These are phyloP conservation scores for Formica aserva DNA, from an alignment of 2,888 invertebrate species.

Conservation along the genomic window DNA sequence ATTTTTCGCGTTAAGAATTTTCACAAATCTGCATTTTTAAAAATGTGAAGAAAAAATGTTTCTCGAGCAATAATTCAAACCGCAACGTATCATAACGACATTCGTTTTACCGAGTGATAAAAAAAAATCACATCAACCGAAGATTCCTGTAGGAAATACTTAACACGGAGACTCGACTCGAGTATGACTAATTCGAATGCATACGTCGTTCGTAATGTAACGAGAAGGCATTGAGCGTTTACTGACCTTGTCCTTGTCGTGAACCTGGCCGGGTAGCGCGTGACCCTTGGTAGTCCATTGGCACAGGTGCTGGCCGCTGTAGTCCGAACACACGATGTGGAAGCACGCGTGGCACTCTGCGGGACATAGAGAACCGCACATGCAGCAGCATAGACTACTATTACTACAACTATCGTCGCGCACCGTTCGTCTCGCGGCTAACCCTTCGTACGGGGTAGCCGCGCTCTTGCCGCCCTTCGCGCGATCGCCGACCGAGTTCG, in stretches of 20 bases:
- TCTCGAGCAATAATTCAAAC: background rate
- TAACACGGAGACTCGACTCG: background rate
- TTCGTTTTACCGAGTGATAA: background rate
- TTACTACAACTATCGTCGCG: conserved; percentile 39
- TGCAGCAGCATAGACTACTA: conserved; percentile 87
- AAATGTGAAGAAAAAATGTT: background rate
- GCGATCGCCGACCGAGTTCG: conserved; percentile 58
- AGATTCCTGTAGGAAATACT: background rate
- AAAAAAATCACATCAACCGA: background rate
- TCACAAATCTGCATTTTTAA: background rate
- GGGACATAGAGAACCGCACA: conserved; percentile 88
- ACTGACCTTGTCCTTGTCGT: conserved; percentile 83
- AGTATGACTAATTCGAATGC: conserved; percentile 7
- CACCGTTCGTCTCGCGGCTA: conserved; percentile 38
- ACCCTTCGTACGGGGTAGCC: conserved; percentile 45
- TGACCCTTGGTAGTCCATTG: conserved; percentile 84
- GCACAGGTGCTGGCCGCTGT: conserved; percentile 83
- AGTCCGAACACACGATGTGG: conserved; percentile 87
- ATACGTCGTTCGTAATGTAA: background rate
- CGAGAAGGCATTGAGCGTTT: conserved; percentile 25
- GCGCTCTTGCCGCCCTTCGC: conserved; percentile 54
- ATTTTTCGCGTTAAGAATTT: background rate
- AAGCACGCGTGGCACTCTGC: conserved; percentile 90
- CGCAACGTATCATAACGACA: background rate
- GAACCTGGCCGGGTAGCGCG: conserved; percentile 82